These are phyloP conservation scores for Leptodactylus fuscus DNA, from an alignment of 2,113 vertebrate genomes.

Conservation along the genomic window DNA sequence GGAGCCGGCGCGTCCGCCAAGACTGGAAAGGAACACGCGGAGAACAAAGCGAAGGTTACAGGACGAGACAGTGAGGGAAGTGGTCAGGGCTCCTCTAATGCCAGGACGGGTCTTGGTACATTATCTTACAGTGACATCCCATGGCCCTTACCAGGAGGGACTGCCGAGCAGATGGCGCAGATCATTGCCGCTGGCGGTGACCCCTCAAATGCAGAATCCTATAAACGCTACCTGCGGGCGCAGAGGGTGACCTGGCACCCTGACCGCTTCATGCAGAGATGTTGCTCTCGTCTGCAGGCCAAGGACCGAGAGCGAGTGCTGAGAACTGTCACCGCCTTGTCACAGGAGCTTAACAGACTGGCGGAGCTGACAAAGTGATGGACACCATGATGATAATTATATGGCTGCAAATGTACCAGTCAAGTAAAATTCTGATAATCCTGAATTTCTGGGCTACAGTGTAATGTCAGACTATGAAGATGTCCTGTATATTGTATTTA, in stretches of 20 bases:
- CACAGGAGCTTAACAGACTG: conserved; percentile 85
- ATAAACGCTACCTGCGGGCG: conserved; percentile 77
- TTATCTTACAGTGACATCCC: conserved; percentile 84
- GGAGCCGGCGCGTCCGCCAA: conserved; percentile 62
- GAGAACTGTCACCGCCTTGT: conserved; percentile 82
- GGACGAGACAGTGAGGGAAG: conserved; percentile 59
- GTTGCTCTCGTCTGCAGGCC: conserved; percentile 77
- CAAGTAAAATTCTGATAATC: too few relatives aligned
- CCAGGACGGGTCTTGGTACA: conserved; percentile 44
- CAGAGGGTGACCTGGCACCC: conserved; percentile 89
- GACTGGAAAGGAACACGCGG: conserved; percentile 62
- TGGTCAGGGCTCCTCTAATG: background rate
- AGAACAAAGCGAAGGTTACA: conserved; percentile 62
- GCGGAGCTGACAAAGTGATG: conserved; percentile 77
- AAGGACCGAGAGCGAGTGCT: conserved; percentile 77
- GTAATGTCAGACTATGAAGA: too few relatives aligned
- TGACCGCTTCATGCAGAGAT: conserved; percentile 86
- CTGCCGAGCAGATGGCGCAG: conserved; percentile 81
- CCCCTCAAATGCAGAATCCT: conserved; percentile 68
- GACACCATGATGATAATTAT: background rate
- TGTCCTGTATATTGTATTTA: too few relatives aligned
- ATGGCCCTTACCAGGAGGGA: conserved; percentile 80
- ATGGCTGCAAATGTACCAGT: background rate
- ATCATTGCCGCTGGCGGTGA: conserved; percentile 81
- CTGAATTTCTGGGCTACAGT: too few relatives aligned